These are phyloP conservation scores for Acanthornis magna DNA, from an alignment of 2,797 vertebrate genomes.

Conservation along the genomic window DNA sequence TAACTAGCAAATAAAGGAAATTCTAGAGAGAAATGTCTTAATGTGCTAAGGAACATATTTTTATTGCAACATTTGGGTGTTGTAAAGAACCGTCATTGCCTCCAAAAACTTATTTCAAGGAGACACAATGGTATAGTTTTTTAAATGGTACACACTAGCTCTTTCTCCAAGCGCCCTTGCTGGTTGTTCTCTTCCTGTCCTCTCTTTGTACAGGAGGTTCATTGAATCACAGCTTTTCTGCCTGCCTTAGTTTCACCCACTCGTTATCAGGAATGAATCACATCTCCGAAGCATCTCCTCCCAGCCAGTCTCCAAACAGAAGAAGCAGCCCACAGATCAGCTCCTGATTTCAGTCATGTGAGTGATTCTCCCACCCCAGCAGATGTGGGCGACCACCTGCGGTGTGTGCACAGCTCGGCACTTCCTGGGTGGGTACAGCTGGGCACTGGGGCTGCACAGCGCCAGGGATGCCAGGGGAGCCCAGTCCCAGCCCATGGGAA, in stretches of 20 bases:
- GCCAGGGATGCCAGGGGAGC: neutral
- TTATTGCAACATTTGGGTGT: neutral
- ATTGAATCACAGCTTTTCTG: conserved; percentile 52
- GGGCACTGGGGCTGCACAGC: neutral
- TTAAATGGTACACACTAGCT: neutral
- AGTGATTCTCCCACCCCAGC: neutral
- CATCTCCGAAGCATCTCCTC: conserved; percentile 11
- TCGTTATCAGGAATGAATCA: conserved; percentile 45
- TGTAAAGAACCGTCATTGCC: neutral
- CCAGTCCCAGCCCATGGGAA: neutral
- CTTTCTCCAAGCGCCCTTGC: neutral
- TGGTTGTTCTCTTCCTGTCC: neutral
- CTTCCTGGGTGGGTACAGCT: neutral
- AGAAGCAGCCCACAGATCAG: conserved; percentile 36
- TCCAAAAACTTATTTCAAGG: neutral
- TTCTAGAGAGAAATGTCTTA: neutral
- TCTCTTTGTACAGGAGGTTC: conserved; percentile 12
- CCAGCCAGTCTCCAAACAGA: conserved; percentile 33
- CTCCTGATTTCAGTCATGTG: conserved; percentile 19
- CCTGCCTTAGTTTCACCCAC: conserved; percentile 37
- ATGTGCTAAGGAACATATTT: neutral
- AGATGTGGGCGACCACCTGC: neutral
- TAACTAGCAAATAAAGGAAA: neutral
- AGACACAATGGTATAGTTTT: neutral
- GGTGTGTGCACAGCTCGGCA: neutral